These are phyloP conservation scores for Smutsia gigantea DNA, from an alignment of 2,797 vertebrate genomes.

Conservation along the genomic window DNA sequence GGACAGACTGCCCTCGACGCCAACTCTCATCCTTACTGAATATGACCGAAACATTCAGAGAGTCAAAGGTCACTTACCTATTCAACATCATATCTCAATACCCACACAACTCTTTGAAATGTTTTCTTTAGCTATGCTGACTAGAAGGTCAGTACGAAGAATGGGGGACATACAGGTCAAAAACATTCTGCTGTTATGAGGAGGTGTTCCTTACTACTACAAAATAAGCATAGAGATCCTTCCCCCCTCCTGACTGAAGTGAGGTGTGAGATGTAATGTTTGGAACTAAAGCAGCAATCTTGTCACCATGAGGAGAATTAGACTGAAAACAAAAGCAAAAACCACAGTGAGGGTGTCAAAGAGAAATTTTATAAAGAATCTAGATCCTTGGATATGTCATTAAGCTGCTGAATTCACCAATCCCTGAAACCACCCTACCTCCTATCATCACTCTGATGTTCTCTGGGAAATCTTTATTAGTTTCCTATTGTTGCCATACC, in stretches of 20 bases:
- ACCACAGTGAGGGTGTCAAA: background rate
- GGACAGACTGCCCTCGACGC: slow-evolving; percentile 87
- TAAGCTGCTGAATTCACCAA: background rate
- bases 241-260: background rate
- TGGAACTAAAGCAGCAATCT: background rate
- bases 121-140: background rate
- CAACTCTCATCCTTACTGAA: slow-evolving; percentile 86
- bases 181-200: background rate
- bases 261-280: background rate
- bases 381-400: background rate
- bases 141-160: background rate
- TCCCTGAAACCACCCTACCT: background rate
- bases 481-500: background rate
- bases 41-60: slow-evolving; percentile 57
- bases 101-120: background rate
- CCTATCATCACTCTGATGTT: background rate
- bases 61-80: slow-evolving; percentile 7
- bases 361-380: background rate
- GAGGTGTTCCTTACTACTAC: background rate
- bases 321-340: background rate
- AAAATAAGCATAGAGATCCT: background rate
- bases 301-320: background rate
- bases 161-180: background rate
- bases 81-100: background rate
- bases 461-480: background rate